Evolutionary conservation across 2,113 vertebrate genomes (phyloP), one percentile per base, ranked within the genome.

Genomic region (Thalassarche chlororhynchos): DNA sequence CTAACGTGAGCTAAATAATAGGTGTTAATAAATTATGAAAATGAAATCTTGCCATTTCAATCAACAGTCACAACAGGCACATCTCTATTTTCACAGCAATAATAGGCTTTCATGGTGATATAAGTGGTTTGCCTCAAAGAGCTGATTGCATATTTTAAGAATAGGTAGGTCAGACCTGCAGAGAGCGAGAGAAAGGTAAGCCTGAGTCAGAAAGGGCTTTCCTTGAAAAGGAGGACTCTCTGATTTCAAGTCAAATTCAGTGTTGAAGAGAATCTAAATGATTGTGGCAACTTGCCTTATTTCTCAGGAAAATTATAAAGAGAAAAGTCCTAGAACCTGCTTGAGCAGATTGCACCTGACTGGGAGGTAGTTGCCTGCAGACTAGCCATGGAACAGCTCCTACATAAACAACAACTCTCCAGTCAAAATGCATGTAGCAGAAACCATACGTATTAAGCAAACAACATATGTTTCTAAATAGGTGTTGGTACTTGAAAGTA

Each of bases 1-100:
- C 42, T 77, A 66, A 61, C 5, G 4, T 26, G 23, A 87, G 26
- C 0, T 77, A 86, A 96, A 88, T 69, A 79, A 25, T 8, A 81
- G 20, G 62, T 36, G 32, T 47, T 83, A 84, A 87, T 87, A 61
- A 87, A 94, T 77, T 52, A 77, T 44, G 44, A 89, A 92, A 92
- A 90, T 62, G 5, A 92, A 87, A 84, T 61, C 36, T 89, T 90
- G 8, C 4, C 11, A 31, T 94, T 94, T 92, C 65, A 87, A 84
- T 89, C 80, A 94, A 81, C 60, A 84, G 38, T 90, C 89, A 76
- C 92, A 95, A 91, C 64, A 93, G 72, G 71, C 34, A 76, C 57
- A 75, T 80, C 62, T 91, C 52, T 81, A 89, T 90, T 96, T 93
- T 92, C 84, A 55, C 36, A 60, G 74, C 57, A 88, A 72, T 90